A percentile compares a stretch with the other conserved stretches of the same genome.
phyloP scores from a whole-genome alignment of 2,888 invertebrate species.

The Brachyopa scutellaris region DNA sequence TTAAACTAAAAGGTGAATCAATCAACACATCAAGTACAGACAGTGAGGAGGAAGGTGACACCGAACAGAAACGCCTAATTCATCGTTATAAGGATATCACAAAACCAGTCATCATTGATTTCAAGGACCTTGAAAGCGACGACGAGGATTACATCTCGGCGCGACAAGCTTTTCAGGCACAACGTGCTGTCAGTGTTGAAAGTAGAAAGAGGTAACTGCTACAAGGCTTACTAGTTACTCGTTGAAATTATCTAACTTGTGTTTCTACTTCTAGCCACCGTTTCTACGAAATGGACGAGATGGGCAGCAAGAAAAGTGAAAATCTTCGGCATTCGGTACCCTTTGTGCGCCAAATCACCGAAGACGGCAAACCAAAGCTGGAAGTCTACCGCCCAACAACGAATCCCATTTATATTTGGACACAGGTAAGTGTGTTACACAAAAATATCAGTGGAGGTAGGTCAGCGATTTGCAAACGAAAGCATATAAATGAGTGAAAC shows the following conservation, averaged over 20 bases:
- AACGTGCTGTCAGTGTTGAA: slow-evolving; percentile 85
- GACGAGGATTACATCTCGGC: slow-evolving; percentile 84
- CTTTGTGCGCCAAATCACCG: slow-evolving; percentile 85
- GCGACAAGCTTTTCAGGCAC: slow-evolving; percentile 85
- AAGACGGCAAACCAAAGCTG: slow-evolving; percentile 84
- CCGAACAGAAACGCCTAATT: slow-evolving; percentile 80
- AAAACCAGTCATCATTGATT: slow-evolving; percentile 81
- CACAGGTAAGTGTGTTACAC: slow-evolving; percentile 80
- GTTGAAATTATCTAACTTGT: too few species aligned
- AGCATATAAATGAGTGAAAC: slow-evolving; percentile 32
- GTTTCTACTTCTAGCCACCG: slow-evolving; percentile 77
- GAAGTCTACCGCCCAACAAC: slow-evolving; percentile 84
- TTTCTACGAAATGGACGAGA: slow-evolving; percentile 85
- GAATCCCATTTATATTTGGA: slow-evolving; percentile 83
- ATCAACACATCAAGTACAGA: slow-evolving; percentile 79
- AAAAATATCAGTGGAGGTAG: slow-evolving; percentile 23
- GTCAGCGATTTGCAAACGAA: slow-evolving; percentile 54
- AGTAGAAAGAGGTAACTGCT: slow-evolving; percentile 83
- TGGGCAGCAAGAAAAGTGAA: slow-evolving; percentile 84
- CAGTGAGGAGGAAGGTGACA: slow-evolving; percentile 80
- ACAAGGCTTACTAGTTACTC: neutral
- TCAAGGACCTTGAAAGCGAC: slow-evolving; percentile 81
- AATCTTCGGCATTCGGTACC: slow-evolving; percentile 85
- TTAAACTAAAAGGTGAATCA: slow-evolving; percentile 81
- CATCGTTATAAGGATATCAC: slow-evolving; percentile 81